Conservation (phyloP, 2,797 vertebrate genomes). For the Adrianichthys oophorus region DNA sequence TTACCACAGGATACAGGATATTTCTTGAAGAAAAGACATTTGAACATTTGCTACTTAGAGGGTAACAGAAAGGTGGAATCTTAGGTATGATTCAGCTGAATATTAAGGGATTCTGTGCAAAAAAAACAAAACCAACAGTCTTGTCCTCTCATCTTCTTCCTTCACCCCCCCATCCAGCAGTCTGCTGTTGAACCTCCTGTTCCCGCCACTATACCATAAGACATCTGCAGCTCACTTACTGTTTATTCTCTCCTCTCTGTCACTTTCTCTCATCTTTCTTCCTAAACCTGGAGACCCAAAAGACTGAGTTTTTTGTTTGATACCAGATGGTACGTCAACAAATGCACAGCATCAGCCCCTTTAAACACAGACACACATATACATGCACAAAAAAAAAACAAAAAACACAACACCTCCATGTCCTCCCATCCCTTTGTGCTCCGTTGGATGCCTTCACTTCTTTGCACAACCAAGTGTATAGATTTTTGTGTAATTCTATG, state of each 20-base stretch:
- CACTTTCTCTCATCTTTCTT: constrained; percentile 60
- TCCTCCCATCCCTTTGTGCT: constrained; percentile 54
- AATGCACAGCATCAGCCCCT: constrained; percentile 85
- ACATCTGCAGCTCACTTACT: constrained; percentile 79
- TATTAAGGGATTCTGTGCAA: constrained; percentile 56
- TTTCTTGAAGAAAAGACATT: constrained; percentile 11
- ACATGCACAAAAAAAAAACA: constrained; percentile 43
- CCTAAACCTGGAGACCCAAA: constrained; percentile 22
- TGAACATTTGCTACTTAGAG: constrained; percentile 19
- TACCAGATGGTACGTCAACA: constrained; percentile 99
- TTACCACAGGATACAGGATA: background rate
- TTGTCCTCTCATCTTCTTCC: constrained; percentile 48
- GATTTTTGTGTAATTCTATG: constrained; percentile 19
- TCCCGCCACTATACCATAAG: constrained; percentile 55
- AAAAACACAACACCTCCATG: constrained; percentile 56
- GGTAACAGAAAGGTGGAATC: constrained; percentile 38
- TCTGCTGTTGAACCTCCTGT: constrained; percentile 79
- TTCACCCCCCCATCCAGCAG: constrained; percentile 80
- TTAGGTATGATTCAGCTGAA: constrained; percentile 48
- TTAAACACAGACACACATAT: constrained; percentile 49
- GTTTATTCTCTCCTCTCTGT: constrained; percentile 52
- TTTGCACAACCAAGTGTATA: constrained; percentile 45
- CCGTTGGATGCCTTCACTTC: constrained; percentile 62
- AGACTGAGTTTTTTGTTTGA: constrained; percentile 78
- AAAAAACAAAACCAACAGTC: constrained; percentile 59